Percentiles rank a stretch among this genome's conserved stretches.
Evolutionary conservation across 1,140 invertebrate genomes (phyloP).

Genomic region (Diprion similis): DNA sequence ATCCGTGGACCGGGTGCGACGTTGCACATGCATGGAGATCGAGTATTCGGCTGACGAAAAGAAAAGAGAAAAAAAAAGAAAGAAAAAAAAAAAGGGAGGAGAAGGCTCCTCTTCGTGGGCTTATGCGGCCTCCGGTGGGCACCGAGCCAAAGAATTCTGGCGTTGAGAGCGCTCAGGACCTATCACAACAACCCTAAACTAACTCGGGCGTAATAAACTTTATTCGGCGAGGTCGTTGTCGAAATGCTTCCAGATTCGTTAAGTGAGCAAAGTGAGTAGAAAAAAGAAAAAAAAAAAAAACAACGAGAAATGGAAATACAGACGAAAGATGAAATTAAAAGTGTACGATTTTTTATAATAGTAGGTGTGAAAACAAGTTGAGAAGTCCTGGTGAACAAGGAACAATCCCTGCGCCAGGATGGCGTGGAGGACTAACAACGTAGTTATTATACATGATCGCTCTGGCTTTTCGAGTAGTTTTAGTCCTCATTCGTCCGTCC

Average conservation of each 20-base stretch:
- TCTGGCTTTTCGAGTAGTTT: background rate
- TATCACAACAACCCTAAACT: conserved; percentile 5
- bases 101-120: background rate
- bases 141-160: background rate
- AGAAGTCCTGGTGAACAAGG: no score
- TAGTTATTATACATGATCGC: conserved; percentile 11
- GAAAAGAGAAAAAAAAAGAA: background rate
- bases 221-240: background rate
- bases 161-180: conserved; percentile 4
- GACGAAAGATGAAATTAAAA: no score
- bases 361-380: no score
- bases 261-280: background rate
- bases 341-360: no score
- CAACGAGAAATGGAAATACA: no score
- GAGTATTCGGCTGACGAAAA: no score
- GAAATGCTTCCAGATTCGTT: background rate
- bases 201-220: background rate
- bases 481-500: conserved; percentile 3
- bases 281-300: background rate
- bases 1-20: no score
- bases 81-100: background rate
- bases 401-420: no score
- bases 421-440: no score
- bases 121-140: background rate
- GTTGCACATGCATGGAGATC: no score